Conservation (phyloP, 1,140 invertebrate species). For the Nylanderia fulva region DNA sequence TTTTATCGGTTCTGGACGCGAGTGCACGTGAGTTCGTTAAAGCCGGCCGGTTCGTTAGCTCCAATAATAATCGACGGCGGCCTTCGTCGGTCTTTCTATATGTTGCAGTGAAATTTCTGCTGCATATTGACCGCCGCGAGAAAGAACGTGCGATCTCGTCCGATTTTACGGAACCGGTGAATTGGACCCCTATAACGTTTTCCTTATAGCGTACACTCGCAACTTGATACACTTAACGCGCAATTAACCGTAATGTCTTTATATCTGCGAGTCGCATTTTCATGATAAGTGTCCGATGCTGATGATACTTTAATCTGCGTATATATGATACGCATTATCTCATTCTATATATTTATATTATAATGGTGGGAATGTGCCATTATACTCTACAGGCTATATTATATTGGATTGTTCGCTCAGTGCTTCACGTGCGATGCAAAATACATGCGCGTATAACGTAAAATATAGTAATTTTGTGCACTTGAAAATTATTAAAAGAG, state of each 20-base stretch:
- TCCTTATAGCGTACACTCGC: conserved; percentile 18
- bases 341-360: conserved; percentile 38
- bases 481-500: conserved; percentile 26
- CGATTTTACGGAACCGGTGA: conserved; percentile 19
- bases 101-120: conserved; percentile 53
- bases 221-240: conserved; percentile 44
- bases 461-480: conserved; percentile 36
- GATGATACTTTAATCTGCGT: conserved; percentile 47
- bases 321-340: neutral
- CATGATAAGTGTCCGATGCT: conserved; percentile 1
- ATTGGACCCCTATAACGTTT: conserved; percentile 28
- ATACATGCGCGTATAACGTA: neutral
- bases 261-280: conserved; percentile 29
- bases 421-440: conserved; percentile 28
- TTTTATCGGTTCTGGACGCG: conserved; percentile 50
- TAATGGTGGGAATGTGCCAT: conserved; percentile 23
- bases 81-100: conserved; percentile 17
- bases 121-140: conserved; percentile 17
- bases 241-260: conserved; percentile 57
- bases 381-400: neutral
- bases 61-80: conserved; percentile 41
- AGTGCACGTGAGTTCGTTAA: conserved; percentile 45
- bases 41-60: conserved; percentile 59
- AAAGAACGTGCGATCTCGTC: conserved; percentile 45
- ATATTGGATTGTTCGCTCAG: conserved; percentile 1